Evolutionary conservation across 2,888 invertebrate genomes (phyloP).

Genomic region (Phoenoteleia sp.): DNA sequence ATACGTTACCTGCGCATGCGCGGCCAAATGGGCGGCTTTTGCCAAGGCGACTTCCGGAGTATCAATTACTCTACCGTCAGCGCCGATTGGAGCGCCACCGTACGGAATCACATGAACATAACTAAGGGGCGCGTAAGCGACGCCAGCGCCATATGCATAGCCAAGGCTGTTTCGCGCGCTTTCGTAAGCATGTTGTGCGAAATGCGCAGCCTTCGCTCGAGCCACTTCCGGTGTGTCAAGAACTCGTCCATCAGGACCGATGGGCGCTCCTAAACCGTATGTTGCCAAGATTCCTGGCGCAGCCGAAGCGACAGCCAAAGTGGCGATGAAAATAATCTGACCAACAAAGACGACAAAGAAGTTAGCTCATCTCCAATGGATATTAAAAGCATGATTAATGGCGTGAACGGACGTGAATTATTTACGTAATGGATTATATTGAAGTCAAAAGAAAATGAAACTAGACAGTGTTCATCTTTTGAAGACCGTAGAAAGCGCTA

Average conservation of each 20-base stretch:
- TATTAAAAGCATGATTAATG: constrained; percentile 6
- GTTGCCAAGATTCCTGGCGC: constrained; percentile 46
- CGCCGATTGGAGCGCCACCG: constrained; percentile 61
- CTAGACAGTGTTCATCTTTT: constrained; percentile 12
- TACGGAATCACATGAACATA: constrained; percentile 37
- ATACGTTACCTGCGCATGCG: constrained; percentile 59
- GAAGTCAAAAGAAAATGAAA: not conserved
- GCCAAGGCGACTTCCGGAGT: constrained; percentile 68
- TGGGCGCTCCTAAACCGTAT: constrained; percentile 78
- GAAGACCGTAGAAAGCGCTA: constrained; percentile 39
- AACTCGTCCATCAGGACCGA: constrained; percentile 76
- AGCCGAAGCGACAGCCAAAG: constrained; percentile 52
- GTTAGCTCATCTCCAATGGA: not conserved
- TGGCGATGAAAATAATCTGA: constrained; percentile 56
- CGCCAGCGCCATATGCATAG: constrained; percentile 28
- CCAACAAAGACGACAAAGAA: not conserved
- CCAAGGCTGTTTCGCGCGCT: constrained; percentile 54
- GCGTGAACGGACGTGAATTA: not conserved
- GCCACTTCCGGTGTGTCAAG: constrained; percentile 71
- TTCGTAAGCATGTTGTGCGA: constrained; percentile 65
- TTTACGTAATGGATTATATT: constrained; percentile 1
- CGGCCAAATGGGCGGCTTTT: constrained; percentile 58
- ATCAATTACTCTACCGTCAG: constrained; percentile 66
- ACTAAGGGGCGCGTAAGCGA: constrained; percentile 48
- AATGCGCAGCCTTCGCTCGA: constrained; percentile 65